A percentile compares a stretch with the other conserved stretches of the same genome.
These are phyloP conservation scores for Arion vulgaris DNA, from an alignment of 1,140 invertebrate species.

Conservation along the genomic window DNA sequence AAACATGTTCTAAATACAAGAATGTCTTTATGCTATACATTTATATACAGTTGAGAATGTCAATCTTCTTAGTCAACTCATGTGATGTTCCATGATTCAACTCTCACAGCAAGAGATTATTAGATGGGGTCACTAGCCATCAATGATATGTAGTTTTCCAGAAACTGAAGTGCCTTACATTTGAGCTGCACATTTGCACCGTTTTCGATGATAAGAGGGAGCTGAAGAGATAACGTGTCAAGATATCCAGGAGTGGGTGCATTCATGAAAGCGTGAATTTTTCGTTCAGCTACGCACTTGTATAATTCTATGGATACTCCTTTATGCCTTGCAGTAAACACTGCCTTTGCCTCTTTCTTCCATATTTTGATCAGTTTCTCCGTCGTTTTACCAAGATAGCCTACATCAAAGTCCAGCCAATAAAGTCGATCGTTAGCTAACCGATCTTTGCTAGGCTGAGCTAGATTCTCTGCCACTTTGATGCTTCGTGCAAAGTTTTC, in stretches of 20 bases:
- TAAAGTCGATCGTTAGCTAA: slow-evolving; percentile 47
- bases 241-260: neutral
- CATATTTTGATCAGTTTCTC: slow-evolving; percentile 48
- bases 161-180: neutral
- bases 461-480: slow-evolving; percentile 28
- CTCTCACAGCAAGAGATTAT: too few relatives aligned
- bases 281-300: slow-evolving; percentile 52
- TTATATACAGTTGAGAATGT: too few relatives aligned
- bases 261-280: slow-evolving; percentile 41
- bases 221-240: neutral
- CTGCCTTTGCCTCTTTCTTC: slow-evolving; percentile 48
- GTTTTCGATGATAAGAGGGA: neutral
- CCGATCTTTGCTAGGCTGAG: slow-evolving; percentile 13
- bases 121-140: neutral
- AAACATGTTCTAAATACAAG: too few relatives aligned
- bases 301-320: slow-evolving; percentile 49
- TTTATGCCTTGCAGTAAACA: slow-evolving; percentile 40
- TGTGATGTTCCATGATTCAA: too few relatives aligned
- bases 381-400: slow-evolving; percentile 46
- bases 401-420: slow-evolving; percentile 51
- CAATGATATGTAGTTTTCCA: neutral
- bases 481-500: slow-evolving; percentile 50
- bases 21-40: too few relatives aligned
- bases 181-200: neutral
- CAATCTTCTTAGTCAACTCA: too few relatives aligned